Evolutionary conservation across 1,140 invertebrate species (phyloP).

Genomic region (Copidosoma floridanum): DNA sequence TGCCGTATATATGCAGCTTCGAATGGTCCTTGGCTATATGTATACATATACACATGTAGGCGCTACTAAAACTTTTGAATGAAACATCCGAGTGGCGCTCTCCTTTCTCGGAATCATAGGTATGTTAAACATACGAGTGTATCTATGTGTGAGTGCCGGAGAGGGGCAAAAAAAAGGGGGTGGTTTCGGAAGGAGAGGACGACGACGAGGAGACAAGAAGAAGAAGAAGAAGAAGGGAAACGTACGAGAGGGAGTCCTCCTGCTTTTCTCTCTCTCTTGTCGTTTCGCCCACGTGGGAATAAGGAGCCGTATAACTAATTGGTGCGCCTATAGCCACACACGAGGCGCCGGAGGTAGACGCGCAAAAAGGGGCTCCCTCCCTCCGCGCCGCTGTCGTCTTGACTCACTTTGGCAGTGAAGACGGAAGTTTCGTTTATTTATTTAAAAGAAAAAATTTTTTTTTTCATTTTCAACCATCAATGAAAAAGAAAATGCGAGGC

Average conservation of each 20-base stretch:
- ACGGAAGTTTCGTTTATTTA: too few relatives aligned
- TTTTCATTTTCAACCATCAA: too few relatives aligned
- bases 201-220: background rate
- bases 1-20: too few relatives aligned
- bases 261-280: too few relatives aligned
- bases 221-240: slow-evolving; percentile 6
- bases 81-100: slow-evolving; percentile 1
- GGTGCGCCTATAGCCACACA: slow-evolving; percentile 22
- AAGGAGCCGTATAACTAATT: slow-evolving; percentile 27
- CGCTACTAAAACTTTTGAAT: slow-evolving; percentile 3
- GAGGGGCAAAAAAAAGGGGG: background rate
- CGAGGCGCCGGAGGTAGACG: slow-evolving; percentile 11
- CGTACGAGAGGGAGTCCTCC: background rate
- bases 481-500: too few relatives aligned
- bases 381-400: too few relatives aligned
- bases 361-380: background rate
- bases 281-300: slow-evolving; percentile 23
- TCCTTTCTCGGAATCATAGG: slow-evolving; percentile 20
- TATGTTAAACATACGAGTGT: background rate
- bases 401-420: too few relatives aligned
- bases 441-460: too few relatives aligned
- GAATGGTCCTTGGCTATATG: too few relatives aligned
- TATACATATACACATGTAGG: too few relatives aligned
- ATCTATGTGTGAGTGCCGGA: background rate
- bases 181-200: background rate